Evolutionary conservation across 2,888 invertebrate species (phyloP), one percentile per base, ranked within the genome.

Genomic region (Opisthograptis luteolata): DNA sequence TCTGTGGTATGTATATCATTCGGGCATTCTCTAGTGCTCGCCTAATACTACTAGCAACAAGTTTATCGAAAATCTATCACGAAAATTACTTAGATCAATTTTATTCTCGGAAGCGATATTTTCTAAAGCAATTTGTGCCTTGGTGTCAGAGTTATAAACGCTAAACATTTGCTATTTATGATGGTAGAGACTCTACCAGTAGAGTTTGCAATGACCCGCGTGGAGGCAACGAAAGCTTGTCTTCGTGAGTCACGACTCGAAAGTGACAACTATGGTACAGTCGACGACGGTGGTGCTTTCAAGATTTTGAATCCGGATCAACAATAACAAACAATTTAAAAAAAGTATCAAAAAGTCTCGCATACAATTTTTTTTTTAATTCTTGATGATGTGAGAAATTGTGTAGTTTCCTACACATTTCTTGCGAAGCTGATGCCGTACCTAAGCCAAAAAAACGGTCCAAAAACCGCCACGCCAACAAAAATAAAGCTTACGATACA

Each of bases 201-300:
- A 32, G 37, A 51, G 44, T 40, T 19, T 31, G 40, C 40, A 40
- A 41, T 62, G 62, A 62, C 58, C 60, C 58, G 54, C 45, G 54
- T 49, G 44, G 60, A 60, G 58, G 76, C 70, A 72, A 72, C 73
- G 79, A 79, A 76, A 79, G 78, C 79, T 67, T 67, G 73, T 67
- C 73, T 74, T 83, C 82, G 83, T 81, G 84, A 83, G 65, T 81
- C 83, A 81, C 82, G 76, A 79, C 74, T 80, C 56, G 81, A 82
- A 83, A 84, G 84, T 82, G 82, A 83, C 83, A 83, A 78, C 75
- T 73, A 71, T 62, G 58, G 81, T 80, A 81, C 70, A 69, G 64
- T 62, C 68, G 55, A 45, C 43, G 55, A 70, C 65, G 70, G 60
- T 67, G 71, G 66, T 70, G 64, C 49, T 61, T 60, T 8, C 15